These are phyloP conservation scores for Acipenser ruthenus DNA, from an alignment of 2,797 vertebrate species.

Conservation along the genomic window DNA sequence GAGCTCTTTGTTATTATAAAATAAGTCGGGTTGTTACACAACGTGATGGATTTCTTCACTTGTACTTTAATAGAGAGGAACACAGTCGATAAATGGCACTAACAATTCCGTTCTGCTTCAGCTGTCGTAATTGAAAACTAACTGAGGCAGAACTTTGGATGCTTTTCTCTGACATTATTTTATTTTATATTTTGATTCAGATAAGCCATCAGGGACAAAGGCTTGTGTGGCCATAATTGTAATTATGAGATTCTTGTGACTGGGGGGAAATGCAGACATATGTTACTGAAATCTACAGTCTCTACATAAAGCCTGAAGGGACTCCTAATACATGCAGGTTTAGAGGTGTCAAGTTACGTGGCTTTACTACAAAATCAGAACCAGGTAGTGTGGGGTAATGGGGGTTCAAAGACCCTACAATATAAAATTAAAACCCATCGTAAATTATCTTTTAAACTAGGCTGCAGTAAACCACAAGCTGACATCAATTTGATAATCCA, in stretches of 20 bases:
- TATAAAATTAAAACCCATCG: too few species aligned
- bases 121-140: constrained; percentile 83
- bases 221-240: constrained; percentile 42
- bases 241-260: constrained; percentile 45
- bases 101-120: constrained; percentile 81
- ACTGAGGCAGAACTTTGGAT: constrained; percentile 74
- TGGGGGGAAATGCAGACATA: neutral
- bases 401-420: too few species aligned
- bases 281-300: neutral
- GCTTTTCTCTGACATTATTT: constrained; percentile 41
- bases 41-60: constrained; percentile 76
- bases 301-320: neutral
- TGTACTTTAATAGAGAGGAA: constrained; percentile 76
- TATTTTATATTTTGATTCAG: constrained; percentile 51
- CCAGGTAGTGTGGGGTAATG: too few species aligned
- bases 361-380: too few species aligned
- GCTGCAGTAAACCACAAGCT: too few species aligned
- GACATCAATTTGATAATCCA: too few species aligned
- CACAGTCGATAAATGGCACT: constrained; percentile 83
- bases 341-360: too few species aligned
- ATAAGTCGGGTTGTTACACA: constrained; percentile 76
- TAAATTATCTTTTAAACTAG: too few species aligned
- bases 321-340: neutral
- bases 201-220: constrained; percentile 50
- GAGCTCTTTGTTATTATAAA: constrained; percentile 74